Percentiles rank a stretch among this genome's conserved stretches.
Conservation (phyloP, 2,113 vertebrate genomes). For the Tympanuchus pallidicinctus region DNA sequence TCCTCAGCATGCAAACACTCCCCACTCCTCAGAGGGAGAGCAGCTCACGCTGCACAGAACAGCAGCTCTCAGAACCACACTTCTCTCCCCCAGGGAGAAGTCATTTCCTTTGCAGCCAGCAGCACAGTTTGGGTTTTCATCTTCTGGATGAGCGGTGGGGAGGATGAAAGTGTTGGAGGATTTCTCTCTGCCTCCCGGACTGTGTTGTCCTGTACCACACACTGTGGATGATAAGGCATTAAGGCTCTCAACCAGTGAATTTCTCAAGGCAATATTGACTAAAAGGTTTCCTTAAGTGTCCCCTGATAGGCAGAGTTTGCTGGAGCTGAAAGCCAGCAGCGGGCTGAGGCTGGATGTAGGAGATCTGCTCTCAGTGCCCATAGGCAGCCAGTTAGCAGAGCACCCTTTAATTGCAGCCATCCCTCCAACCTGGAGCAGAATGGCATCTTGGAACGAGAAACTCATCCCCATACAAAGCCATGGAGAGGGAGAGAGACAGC, state of each 20-base stretch:
- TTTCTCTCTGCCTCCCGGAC: conserved; percentile 16
- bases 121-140: background rate
- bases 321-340: background rate
- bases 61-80: background rate
- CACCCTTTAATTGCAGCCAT: background rate
- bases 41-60: background rate
- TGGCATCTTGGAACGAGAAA: background rate
- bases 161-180: conserved; percentile 19
- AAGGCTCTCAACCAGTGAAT: background rate
- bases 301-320: background rate
- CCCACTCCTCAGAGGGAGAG: background rate
- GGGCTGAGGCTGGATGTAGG: background rate
- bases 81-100: conserved; percentile 9
- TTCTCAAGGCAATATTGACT: conserved; percentile 49
- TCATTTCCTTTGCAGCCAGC: background rate
- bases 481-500: background rate
- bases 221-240: background rate
- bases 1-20: fast-evolving
- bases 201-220: background rate
- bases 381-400: background rate
- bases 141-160: background rate
- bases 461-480: fast-evolving
- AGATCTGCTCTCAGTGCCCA: background rate
- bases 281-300: conserved; percentile 45
- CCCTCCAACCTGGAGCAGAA: background rate